These are phyloP conservation scores for Tenthredo mesomela DNA, from an alignment of 2,888 invertebrate genomes.

Conservation along the genomic window DNA sequence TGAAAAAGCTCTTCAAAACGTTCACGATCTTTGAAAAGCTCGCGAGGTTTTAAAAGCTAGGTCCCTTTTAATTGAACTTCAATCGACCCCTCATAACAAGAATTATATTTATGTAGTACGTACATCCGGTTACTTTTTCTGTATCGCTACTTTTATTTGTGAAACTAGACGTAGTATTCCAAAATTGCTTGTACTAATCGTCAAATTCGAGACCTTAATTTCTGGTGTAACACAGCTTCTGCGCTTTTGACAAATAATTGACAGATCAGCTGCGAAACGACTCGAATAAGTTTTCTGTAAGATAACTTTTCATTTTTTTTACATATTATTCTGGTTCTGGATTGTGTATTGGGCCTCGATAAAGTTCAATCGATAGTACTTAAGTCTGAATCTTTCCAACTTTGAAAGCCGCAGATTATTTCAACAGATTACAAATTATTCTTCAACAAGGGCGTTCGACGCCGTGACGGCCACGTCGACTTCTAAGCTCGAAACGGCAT, in stretches of 20 bases:
- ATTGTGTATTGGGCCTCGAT: background rate
- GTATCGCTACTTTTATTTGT: background rate
- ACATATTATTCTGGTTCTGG: background rate
- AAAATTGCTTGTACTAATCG: background rate
- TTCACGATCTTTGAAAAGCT: background rate
- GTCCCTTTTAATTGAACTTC: background rate
- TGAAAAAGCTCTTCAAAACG: background rate
- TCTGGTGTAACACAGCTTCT: background rate
- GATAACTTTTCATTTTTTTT: background rate
- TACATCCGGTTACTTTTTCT: background rate
- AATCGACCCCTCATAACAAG: background rate
- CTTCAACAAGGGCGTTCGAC: background rate
- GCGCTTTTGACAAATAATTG: background rate
- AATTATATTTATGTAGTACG: background rate
- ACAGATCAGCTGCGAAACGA: background rate
- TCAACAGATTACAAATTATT: background rate
- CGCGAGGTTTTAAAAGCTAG: background rate
- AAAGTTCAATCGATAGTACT: background rate
- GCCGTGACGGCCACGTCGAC: background rate
- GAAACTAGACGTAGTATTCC: background rate
- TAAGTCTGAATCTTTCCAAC: background rate
- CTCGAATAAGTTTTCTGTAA: background rate
- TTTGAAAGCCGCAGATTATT: background rate
- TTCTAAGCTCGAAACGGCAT: constrained; percentile 4
- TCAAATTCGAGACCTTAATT: background rate